Conservation (phyloP, 2,888 invertebrate genomes). For the Cylloceria caligata region DNA sequence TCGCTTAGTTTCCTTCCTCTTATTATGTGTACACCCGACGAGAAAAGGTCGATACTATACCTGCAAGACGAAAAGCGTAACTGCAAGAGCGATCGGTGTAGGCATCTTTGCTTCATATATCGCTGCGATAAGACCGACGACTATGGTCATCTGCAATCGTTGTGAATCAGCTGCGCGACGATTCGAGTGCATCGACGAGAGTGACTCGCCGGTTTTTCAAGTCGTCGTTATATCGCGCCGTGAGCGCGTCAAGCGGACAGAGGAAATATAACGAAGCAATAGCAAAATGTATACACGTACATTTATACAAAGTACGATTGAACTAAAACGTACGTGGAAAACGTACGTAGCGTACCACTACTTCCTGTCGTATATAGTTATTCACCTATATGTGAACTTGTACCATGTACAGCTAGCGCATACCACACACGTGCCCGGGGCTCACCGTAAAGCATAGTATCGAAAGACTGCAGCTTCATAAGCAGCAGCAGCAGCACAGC, state of each 20-base stretch:
- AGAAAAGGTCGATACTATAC: slow-evolving; percentile 42
- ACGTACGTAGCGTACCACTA: neutral
- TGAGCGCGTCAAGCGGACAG: slow-evolving; percentile 10
- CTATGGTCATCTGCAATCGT: neutral
- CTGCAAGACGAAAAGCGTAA: slow-evolving; percentile 58
- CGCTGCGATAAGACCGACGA: neutral
- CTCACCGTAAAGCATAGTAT: too few relatives aligned
- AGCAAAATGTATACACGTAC: neutral
- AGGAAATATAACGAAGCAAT: slow-evolving; percentile 33
- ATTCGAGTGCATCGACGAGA: slow-evolving; percentile 25
- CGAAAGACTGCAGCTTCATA: slow-evolving; percentile 19
- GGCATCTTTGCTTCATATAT: neutral
- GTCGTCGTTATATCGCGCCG: slow-evolving; percentile 13
- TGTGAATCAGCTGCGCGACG: slow-evolving; percentile 28
- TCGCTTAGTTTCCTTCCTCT: slow-evolving; percentile 61
- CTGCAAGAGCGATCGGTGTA: slow-evolving; percentile 29
- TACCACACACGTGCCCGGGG: slow-evolving; percentile 1
- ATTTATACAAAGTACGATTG: neutral
- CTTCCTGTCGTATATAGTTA: slow-evolving; percentile 10
- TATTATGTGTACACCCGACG: slow-evolving; percentile 34
- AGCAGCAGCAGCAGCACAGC: slow-evolving; percentile 38
- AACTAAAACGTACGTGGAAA: neutral
- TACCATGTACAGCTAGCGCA: neutral
- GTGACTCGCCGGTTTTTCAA: slow-evolving; percentile 50
- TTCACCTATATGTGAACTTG: neutral